These are phyloP conservation scores for Odontophorus gujanensis DNA, from an alignment of 2,113 vertebrate genomes.

Conservation along the genomic window DNA sequence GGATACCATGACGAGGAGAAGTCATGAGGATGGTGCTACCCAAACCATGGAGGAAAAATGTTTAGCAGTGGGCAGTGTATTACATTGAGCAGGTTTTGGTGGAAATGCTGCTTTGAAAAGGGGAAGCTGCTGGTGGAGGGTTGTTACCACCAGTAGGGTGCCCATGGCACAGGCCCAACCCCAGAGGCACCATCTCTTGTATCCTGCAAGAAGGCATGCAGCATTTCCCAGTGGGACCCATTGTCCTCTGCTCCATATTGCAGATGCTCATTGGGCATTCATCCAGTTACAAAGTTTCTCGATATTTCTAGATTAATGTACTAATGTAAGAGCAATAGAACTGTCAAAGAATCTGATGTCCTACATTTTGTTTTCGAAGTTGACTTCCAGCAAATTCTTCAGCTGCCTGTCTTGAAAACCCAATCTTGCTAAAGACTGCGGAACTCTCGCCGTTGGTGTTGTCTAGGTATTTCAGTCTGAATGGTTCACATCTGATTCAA, in stretches of 20 bases:
- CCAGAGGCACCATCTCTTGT: rapidly evolving
- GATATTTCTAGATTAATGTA: not conserved
- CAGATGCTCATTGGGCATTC: rapidly evolving
- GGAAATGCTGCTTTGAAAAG: not conserved
- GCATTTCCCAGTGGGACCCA: rapidly evolving
- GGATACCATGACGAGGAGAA: rapidly evolving
- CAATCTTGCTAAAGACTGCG: not conserved
- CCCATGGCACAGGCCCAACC: rapidly evolving
- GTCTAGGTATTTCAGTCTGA: not conserved
- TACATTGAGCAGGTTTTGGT: rapidly evolving
- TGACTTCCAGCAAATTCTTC: not conserved
- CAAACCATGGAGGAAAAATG: rapidly evolving
- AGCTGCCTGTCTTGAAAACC: not conserved
- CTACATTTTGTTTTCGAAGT: not conserved
- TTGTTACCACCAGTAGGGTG: not conserved
- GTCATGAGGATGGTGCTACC: rapidly evolving
- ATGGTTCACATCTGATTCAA: not conserved
- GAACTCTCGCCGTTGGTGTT: not conserved
- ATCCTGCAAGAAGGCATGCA: rapidly evolving
- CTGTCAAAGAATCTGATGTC: not conserved
- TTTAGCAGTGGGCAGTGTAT: rapidly evolving
- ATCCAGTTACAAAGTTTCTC: not conserved
- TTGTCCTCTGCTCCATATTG: rapidly evolving
- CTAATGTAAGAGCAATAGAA: not conserved
- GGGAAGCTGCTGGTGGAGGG: not conserved